Evolutionary conservation across 2,888 invertebrate species (phyloP).

Genomic region (Parnassius apollo): DNA sequence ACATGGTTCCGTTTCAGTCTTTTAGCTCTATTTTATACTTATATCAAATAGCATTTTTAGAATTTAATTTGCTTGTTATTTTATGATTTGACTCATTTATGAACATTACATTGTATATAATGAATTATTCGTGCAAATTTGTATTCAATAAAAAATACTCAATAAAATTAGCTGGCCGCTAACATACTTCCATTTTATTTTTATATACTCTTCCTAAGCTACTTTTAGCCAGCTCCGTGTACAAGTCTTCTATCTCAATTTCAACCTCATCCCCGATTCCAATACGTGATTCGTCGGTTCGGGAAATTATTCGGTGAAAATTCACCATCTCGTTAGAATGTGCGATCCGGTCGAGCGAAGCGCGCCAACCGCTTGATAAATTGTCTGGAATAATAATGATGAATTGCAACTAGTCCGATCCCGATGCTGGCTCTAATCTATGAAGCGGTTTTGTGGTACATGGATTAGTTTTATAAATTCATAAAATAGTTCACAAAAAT

Average conservation of each 20-base stretch:
- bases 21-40: not conserved
- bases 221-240: slow-evolving; percentile 53
- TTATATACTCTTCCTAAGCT: slow-evolving; percentile 28
- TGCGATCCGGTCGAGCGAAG: slow-evolving; percentile 72
- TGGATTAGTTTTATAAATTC: slow-evolving; percentile 1
- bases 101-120: no score
- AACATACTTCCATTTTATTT: slow-evolving; percentile 17
- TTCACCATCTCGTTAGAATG: slow-evolving; percentile 81
- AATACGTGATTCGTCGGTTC: slow-evolving; percentile 81
- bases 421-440: slow-evolving; percentile 70
- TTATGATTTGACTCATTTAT: no score
- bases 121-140: no score
- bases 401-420: slow-evolving; percentile 77
- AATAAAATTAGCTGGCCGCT: no score
- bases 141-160: no score
- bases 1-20: not conserved
- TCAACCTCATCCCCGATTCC: slow-evolving; percentile 76
- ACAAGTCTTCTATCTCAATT: slow-evolving; percentile 79
- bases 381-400: slow-evolving; percentile 82
- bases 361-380: slow-evolving; percentile 81
- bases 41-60: no score
- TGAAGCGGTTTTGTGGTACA: slow-evolving; percentile 51
- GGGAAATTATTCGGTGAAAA: slow-evolving; percentile 79
- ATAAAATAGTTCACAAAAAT: not conserved
- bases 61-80: no score